A percentile compares a stretch with the other conserved stretches of the same genome.
These are phyloP conservation scores for Philereme transversata DNA, from an alignment of 2,888 invertebrate species.

Conservation along the genomic window DNA sequence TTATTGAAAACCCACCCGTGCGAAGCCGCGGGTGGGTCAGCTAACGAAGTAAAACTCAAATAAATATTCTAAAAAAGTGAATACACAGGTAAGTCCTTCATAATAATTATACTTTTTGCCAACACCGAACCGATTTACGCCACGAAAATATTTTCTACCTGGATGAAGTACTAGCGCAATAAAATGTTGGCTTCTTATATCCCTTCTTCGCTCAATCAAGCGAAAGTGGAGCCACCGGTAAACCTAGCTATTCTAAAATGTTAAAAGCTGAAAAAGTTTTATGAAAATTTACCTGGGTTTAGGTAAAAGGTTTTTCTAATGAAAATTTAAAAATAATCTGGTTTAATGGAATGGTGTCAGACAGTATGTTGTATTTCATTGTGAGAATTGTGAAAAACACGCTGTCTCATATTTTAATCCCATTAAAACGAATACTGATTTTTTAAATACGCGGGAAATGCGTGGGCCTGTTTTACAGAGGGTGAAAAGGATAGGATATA, in stretches of 20 bases:
- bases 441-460: constrained; percentile 40
- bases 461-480: constrained; percentile 29
- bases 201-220: background rate
- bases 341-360: constrained; percentile 19
- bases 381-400: constrained; percentile 28
- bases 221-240: background rate
- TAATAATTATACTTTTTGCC: background rate
- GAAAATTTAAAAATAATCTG: constrained; percentile 18
- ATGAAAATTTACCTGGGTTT: constrained; percentile 1
- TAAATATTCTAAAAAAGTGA: no score
- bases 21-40: no score
- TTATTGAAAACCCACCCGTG: no score
- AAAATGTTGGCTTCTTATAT: no score
- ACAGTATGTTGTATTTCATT: constrained; percentile 14
- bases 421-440: constrained; percentile 42
- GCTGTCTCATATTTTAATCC: constrained; percentile 43
- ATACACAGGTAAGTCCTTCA: background rate
- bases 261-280: background rate
- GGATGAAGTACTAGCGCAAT: no score
- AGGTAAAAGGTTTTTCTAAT: constrained; percentile 16
- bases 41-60: no score
- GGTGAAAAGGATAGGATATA: constrained; percentile 29
- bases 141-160: background rate
- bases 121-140: background rate
- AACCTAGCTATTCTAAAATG: background rate